These are phyloP conservation scores for Albula glossodonta DNA, from an alignment of 2,113 vertebrate genomes.

Conservation along the genomic window DNA sequence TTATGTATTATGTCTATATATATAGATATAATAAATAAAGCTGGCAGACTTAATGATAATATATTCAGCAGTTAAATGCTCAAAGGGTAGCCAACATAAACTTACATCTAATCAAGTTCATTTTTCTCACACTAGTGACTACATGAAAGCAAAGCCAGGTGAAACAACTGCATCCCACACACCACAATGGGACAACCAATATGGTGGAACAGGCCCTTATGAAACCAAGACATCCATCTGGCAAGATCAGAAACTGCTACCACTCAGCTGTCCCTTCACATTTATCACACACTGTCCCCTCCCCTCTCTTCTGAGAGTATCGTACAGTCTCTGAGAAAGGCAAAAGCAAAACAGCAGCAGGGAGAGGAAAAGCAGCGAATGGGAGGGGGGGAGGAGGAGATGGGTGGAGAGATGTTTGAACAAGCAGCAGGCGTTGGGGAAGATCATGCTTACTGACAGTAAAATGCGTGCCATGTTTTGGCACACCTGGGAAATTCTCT, in stretches of 20 bases:
- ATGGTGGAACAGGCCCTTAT: neutral
- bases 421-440: slow-evolving; percentile 16
- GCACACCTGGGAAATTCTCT: neutral
- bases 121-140: neutral
- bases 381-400: neutral
- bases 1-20: no score
- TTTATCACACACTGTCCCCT: slow-evolving; percentile 51
- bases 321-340: slow-evolving; percentile 5
- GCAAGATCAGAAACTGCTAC: slow-evolving; percentile 43
- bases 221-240: no score
- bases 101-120: neutral
- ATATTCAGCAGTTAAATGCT: no score
- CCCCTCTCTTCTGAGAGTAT: neutral
- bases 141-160: neutral
- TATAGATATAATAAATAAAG: no score
- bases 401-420: neutral
- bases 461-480: neutral
- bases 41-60: no score
- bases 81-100: no score
- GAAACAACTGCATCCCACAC: neutral
- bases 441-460: neutral
- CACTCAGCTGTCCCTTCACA: slow-evolving; percentile 60
- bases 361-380: neutral
- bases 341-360: neutral
- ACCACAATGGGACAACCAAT: neutral